Base-by-base conservation (phyloP, 1,140 invertebrate genomes). In the Dendrolimus punctatus region DNA sequence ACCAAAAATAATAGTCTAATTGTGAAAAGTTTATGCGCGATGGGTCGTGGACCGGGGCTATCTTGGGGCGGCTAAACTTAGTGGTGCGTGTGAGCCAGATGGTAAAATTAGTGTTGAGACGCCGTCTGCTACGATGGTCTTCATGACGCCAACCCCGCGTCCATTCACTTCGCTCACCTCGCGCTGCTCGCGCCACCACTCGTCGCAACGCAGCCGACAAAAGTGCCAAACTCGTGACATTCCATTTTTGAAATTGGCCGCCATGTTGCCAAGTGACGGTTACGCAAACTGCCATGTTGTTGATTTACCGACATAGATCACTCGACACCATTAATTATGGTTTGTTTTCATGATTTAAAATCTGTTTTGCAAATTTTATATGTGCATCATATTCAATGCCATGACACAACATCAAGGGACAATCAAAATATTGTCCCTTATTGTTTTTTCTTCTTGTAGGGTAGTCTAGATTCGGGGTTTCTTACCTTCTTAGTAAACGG, bases 1-100 rank as follows among this genome's bases (percentile, higher is more conserved):
- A 87, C 87, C 87, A 85, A 87, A 88, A 88, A 88, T 88, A 88
- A 87, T 88, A 85, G 85, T 88, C 87, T 88, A 88, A 88, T 87
- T 88, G 79, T 83, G 86, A 87, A 85, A 87, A 85, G 80, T 86
- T 86, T 85, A 83, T 85, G 80, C 79, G 78, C 75, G 81, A 83
- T 83, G 83, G 81, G 77, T 85, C 80, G 83, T 80, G 82, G 85
- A 83, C 77, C 82, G 76, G 66, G 71, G 81, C 85, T 88, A 88
- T 88, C 86, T 88, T 85, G 83, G 83, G 85, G 81, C 80, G 72
- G 84, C 87, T 88, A 88, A 83, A 87, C 85, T 88, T 88, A 88
- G 86, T 85, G 85, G 85, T 83, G 82, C 77, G 82, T 83, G 71
- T 69, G 75, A 80, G 82, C 79, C 77, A 82, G 80, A 80, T 80